phyloP scores from a whole-genome alignment of 2,888 invertebrate species.

The Deroplatys truncata region DNA sequence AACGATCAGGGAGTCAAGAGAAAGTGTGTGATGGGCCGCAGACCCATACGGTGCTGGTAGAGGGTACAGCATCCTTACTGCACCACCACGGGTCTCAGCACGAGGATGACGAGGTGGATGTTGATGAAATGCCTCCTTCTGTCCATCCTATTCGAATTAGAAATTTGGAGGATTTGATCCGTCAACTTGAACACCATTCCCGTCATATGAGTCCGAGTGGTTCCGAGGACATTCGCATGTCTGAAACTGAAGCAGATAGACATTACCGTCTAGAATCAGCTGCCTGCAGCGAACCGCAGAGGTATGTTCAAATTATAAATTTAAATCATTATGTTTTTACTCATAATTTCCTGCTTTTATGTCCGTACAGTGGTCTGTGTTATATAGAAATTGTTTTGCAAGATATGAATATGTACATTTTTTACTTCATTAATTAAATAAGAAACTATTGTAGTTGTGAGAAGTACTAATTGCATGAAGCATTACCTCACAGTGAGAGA shows the following conservation, averaged over 20 bases:
- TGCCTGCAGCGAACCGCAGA: slow-evolving; percentile 68
- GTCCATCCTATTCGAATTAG: slow-evolving; percentile 79
- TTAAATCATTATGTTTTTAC: not conserved
- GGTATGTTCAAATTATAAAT: slow-evolving; percentile 47
- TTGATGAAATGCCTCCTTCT: slow-evolving; percentile 72
- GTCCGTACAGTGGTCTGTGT: no score
- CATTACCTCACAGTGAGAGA: no score
- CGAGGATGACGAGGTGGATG: slow-evolving; percentile 57
- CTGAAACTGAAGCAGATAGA: slow-evolving; percentile 84
- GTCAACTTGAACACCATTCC: slow-evolving; percentile 84
- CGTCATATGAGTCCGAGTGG: slow-evolving; percentile 88
- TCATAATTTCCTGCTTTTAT: no score
- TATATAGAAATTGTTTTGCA: no score
- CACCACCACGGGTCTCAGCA: slow-evolving; percentile 42
- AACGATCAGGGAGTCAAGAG: slow-evolving; percentile 61
- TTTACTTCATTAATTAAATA: no score
- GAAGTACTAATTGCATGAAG: no score
- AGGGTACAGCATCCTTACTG: slow-evolving; percentile 42
- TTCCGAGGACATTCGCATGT: slow-evolving; percentile 84
- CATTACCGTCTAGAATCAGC: slow-evolving; percentile 72
- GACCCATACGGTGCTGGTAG: slow-evolving; percentile 52
- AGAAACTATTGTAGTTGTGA: no score
- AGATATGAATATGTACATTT: no score
- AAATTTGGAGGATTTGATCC: slow-evolving; percentile 84
- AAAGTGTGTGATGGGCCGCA: slow-evolving; percentile 65